These are phyloP conservation scores for Pantelozetes paolii DNA, from an alignment of 2,888 invertebrate species.

Conservation along the genomic window DNA sequence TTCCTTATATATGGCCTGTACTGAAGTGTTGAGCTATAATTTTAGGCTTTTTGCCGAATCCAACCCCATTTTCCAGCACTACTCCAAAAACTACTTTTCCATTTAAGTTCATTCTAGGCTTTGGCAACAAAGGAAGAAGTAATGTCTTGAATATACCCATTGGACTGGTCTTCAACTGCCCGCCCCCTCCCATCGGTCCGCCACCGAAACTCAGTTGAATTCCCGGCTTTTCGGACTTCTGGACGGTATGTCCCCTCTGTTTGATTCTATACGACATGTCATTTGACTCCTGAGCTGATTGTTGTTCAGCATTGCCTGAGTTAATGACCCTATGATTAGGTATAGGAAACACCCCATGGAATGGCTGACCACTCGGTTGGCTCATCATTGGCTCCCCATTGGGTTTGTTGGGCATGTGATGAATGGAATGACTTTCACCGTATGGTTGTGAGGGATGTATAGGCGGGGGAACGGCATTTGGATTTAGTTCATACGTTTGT, in stretches of 20 bases:
- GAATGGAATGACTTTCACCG: neutral
- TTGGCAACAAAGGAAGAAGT: slow-evolving; percentile 48
- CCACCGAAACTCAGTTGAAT: slow-evolving; percentile 42
- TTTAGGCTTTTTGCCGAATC: slow-evolving; percentile 40
- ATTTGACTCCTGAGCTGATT: slow-evolving; percentile 36
- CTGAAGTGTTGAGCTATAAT: slow-evolving; percentile 41
- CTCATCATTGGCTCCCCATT: neutral
- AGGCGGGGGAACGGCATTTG: neutral
- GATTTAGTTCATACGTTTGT: neutral
- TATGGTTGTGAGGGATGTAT: slow-evolving; percentile 7
- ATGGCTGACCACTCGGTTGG: neutral
- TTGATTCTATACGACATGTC: neutral
- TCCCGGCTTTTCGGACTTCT: slow-evolving; percentile 35
- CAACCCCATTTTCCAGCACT: slow-evolving; percentile 47
- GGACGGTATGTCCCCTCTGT: neutral
- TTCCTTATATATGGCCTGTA: slow-evolving; percentile 38
- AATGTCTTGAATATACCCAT: slow-evolving; percentile 48
- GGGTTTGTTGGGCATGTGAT: neutral
- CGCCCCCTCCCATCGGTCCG: slow-evolving; percentile 45
- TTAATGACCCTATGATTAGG: neutral
- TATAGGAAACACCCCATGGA: slow-evolving; percentile 9
- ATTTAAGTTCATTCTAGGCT: slow-evolving; percentile 48
- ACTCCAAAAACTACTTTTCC: slow-evolving; percentile 49
- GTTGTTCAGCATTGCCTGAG: neutral
- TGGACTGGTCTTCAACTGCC: slow-evolving; percentile 46